Conservation (phyloP, 2,113 vertebrate genomes). For the Amphiprion ocellaris region DNA sequence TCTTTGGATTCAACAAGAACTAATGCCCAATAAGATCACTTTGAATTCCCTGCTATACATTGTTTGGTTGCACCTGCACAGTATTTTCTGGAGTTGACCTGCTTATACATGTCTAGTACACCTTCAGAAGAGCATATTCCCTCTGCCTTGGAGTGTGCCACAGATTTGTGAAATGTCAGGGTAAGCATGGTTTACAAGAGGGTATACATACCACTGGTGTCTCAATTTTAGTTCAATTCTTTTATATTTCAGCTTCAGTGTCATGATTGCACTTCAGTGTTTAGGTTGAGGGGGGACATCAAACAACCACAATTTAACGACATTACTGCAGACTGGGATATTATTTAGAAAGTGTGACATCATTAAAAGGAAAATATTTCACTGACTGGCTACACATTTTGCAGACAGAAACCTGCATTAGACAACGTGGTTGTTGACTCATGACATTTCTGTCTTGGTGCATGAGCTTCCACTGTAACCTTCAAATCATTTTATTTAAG, state of each 20-base stretch:
- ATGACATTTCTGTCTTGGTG: not conserved
- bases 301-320: not conserved
- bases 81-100: constrained; percentile 1
- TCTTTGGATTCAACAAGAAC: constrained; percentile 59
- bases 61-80: constrained; percentile 33
- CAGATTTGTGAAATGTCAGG: not conserved
- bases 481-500: not conserved
- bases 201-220: not conserved
- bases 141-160: constrained; percentile 4
- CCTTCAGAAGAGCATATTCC: not conserved
- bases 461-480: not conserved
- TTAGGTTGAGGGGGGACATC: not conserved
- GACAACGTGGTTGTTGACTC: too few species aligned
- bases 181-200: not conserved
- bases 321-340: constrained; percentile 1
- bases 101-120: not conserved
- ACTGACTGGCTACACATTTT: not conserved
- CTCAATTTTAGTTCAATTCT: not conserved
- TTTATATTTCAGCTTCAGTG: not conserved
- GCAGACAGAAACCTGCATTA: too few species aligned
- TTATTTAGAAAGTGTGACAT: not conserved
- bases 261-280: not conserved
- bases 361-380: not conserved
- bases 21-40: constrained; percentile 3
- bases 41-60: constrained; percentile 1